A percentile compares a stretch with the other conserved stretches of the same genome.
These are phyloP conservation scores for Tokudaia tokunoshimensis DNA, from an alignment of 2,797 vertebrate genomes.

Conservation along the genomic window DNA sequence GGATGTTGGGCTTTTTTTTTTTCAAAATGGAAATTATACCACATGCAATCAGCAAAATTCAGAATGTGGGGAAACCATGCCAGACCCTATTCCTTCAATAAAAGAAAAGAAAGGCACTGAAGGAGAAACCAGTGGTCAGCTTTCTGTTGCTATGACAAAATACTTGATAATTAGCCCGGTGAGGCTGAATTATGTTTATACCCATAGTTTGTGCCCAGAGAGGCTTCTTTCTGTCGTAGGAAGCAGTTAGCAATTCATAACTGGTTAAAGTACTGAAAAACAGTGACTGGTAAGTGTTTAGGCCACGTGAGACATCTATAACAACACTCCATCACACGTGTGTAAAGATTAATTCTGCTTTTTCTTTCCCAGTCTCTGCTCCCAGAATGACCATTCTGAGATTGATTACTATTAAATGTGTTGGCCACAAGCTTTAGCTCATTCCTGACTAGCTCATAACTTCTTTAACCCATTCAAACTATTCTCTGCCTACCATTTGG, in stretches of 20 bases:
- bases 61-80: background rate
- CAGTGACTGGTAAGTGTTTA: background rate
- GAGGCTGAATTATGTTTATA: background rate
- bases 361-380: background rate
- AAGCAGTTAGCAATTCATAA: background rate
- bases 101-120: background rate
- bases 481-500: background rate
- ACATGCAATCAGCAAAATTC: slow-evolving; percentile 2
- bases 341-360: background rate
- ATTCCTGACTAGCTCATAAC: background rate
- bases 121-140: background rate
- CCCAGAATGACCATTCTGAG: background rate
- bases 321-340: too few relatives aligned
- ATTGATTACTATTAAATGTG: background rate
- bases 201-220: background rate
- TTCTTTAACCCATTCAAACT: background rate
- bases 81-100: slow-evolving; percentile 6
- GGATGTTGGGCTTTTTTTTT: background rate
- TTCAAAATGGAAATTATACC: background rate
- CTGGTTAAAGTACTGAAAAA: background rate
- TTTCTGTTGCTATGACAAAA: background rate
- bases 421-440: background rate
- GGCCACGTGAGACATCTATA: background rate
- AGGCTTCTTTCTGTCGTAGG: background rate
- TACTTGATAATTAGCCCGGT: background rate